Evolutionary conservation across 1,140 invertebrate genomes (phyloP), one percentile per base, ranked within the genome.

Genomic region (Globodera rostochiensis): DNA sequence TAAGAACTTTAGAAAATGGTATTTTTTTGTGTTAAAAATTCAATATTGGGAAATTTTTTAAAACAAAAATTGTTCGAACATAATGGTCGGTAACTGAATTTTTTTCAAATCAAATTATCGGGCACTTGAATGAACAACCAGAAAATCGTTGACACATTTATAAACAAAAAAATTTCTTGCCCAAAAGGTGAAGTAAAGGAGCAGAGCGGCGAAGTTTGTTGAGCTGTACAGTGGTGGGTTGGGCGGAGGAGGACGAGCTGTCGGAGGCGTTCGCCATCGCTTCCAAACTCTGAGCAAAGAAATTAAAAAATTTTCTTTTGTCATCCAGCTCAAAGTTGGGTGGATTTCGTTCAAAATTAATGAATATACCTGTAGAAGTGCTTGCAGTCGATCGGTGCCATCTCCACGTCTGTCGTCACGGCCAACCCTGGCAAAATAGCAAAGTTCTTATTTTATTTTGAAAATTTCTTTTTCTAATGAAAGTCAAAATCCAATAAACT

Each of bases 181-280:
- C 36, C 1, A 80, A 71, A n/a, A 64, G 64, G 11, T 71, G 60
- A n/a, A 64, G 77, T 13, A 64, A n/a, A 45, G 53, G 53, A 6
- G 53, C 45, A 4, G 69, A 36, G n/a, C 46, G 69, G n/a, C 69
- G 69, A 1, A 71, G 25, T 36, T 47, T 36, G 36, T 71, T 11
- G 36, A 71, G 36, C 69, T 71, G 69, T 47, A 47, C 69, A 45
- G 69, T 21, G 69, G 36, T 71, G 36, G 36, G 69, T 47, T 36
- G 69, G 15, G 69, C 13, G 25, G 69, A 25, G 5, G 69, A 71
- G 6, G 69, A 71, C n/a, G n/a, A 15, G 13, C 13, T 15, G 57
- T 15, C 69, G 69, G 69, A 45, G 11, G 69, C 25, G n/a, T 36
- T 47, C 6, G 25, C 69, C 69, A 71, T 71, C 1, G 69, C 69